phyloP scores from a whole-genome alignment of 2,113 vertebrate genomes.

The Epinephelus moara region DNA sequence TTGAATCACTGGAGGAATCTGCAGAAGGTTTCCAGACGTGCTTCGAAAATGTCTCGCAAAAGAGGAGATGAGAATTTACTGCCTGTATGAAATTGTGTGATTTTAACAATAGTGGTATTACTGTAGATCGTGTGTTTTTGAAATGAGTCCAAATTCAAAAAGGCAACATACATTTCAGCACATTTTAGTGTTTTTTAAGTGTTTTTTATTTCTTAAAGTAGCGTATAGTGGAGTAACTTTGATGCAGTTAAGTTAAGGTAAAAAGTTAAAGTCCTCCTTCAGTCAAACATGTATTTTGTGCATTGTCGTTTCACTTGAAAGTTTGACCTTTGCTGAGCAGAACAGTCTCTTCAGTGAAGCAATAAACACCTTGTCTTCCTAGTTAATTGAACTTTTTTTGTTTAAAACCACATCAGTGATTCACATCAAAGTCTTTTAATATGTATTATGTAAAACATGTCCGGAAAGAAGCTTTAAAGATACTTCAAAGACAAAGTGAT shows the following conservation, averaged over 20 bases:
- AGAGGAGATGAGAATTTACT: background rate
- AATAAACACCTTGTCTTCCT: no score
- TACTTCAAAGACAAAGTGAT: background rate
- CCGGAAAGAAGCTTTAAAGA: background rate
- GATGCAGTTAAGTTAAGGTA: background rate
- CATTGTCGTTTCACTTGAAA: background rate
- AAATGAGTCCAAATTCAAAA: background rate
- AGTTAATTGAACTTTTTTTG: no score
- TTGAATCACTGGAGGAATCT: background rate
- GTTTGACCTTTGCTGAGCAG: no score
- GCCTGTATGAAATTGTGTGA: no score
- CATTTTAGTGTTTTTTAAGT: background rate
- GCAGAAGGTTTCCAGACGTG: background rate
- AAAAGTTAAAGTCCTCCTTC: background rate
- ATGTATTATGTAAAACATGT: background rate
- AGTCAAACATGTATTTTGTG: background rate
- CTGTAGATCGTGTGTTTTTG: background rate
- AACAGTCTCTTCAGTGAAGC: background rate
- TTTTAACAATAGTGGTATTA: no score
- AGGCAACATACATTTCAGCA: background rate
- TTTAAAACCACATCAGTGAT: no score
- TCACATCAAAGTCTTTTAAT: no score
- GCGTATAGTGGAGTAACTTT: background rate
- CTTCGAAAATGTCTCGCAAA: background rate
- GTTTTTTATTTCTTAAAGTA: background rate